Base-by-base conservation (phyloP, 2,888 invertebrate species). In the Volucella inanis region DNA sequence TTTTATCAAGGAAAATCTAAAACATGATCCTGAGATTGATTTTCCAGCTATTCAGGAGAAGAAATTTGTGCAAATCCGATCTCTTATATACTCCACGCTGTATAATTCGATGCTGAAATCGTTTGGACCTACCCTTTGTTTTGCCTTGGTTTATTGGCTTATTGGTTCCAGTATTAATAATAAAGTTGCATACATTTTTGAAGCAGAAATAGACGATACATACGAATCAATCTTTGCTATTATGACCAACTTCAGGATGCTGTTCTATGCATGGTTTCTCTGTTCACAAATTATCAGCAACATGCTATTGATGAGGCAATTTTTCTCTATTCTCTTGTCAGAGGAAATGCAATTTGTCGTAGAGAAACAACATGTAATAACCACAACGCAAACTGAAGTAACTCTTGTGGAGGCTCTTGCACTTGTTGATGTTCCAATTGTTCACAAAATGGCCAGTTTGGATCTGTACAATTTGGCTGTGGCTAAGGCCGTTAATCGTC, bases 371-470 rank as follows among this genome's bases (percentile, higher is more conserved):
- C 82, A 87, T 0, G 47, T 87, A 0, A 59, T 87, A 8, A 92
- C 93, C 57, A 91, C 80, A 2, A 45, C 92, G 4, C 90, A 88
- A 15, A 47, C 83, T 2, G 88, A 90, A n/a, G 88, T 95, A 0
- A 94, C 94, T 0, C 90, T 97, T 15, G 92, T 93, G 49, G 94
- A 94, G 87, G 95, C 94, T 22, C 90, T 97, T 18, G 92, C 93
- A 3, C 79, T 90, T 3, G 61, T 62, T 0, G 93, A 94, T 75
- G 93, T 94, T 72, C 93, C 94, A 62, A 94, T 96, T 65, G 93
- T 95, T 85, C 95, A 96, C 90, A 95, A 96, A 89, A 92, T 97
- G 71, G 97, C 96, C 8, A 96, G 95, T 83, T 93, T 95, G 81
- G 97, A 97, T 90, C 93, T 98, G 18, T 94, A 94, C 88, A 93